Percentiles rank a stretch among this genome's conserved stretches.
Evolutionary conservation across 1,140 invertebrate genomes (phyloP).

Genomic region (Chrysomallon squamiferum): DNA sequence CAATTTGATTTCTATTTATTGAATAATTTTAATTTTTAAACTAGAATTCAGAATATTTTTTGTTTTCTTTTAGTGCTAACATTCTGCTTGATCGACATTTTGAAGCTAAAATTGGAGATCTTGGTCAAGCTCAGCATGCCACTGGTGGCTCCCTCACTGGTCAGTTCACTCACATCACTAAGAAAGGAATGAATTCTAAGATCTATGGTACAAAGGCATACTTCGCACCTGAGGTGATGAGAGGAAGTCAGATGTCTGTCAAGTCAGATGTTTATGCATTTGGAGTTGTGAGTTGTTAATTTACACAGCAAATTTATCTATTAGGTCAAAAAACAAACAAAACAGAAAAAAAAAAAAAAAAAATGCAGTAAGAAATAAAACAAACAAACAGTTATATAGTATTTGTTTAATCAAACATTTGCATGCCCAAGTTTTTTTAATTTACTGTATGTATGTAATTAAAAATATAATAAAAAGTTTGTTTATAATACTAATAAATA

Average conservation of each 20-base stretch:
- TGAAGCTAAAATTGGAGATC: slow-evolving; percentile 91
- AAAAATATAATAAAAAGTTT: background rate
- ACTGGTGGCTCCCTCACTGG: slow-evolving; percentile 71
- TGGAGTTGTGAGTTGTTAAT: slow-evolving; percentile 74
- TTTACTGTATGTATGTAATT: background rate
- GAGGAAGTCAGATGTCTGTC: slow-evolving; percentile 77
- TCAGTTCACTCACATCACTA: slow-evolving; percentile 68
- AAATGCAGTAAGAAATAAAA: background rate
- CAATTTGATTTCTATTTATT: no score
- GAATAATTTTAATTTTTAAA: background rate
- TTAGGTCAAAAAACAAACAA: background rate
- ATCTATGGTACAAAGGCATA: slow-evolving; percentile 69
- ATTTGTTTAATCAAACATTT: background rate
- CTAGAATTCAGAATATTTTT: background rate
- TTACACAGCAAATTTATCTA: background rate
- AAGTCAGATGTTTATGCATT: slow-evolving; percentile 95
- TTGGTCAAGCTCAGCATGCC: slow-evolving; percentile 77
- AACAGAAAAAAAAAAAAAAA: background rate
- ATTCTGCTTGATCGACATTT: slow-evolving; percentile 90
- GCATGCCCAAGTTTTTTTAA: background rate
- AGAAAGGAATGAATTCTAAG: slow-evolving; percentile 47
- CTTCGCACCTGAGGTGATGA: slow-evolving; percentile 81
- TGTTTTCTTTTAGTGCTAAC: slow-evolving; percentile 74
- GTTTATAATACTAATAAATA: background rate
- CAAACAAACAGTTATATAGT: background rate